Evolutionary conservation across 1,140 invertebrate genomes (phyloP), one percentile per base, ranked within the genome.

Genomic region (Calycopis cecrops): DNA sequence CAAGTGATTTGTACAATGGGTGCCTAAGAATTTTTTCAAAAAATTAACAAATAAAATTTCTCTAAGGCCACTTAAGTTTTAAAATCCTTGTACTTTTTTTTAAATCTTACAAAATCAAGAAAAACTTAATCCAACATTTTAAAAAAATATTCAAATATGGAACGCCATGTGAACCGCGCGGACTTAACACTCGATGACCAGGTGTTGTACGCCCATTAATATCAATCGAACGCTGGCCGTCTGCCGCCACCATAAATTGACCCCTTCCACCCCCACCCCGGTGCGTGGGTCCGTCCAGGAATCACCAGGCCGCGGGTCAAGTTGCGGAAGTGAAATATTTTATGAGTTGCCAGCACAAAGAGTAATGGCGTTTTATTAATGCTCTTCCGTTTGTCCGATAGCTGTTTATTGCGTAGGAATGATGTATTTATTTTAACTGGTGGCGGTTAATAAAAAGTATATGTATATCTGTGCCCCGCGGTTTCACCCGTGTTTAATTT

Each of bases 171-270:
- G 69, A 80, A 34, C 77, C 70, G 6, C 34, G 21, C 62, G 35
- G 3, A 48, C 34, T 16, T 69, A 48, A 67, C 60, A 73, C 64
- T 67, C 63, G 69, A 64, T 67, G 65, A 78, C 79, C 81, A 85
- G 81, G 81, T 85, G 81, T 78, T 73, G 59, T 74, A 64, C 67
- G 62, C 61, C 70, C 77, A 81, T 85, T 82, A 82, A 82, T 85
- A 82, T 81, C 81, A 85, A 85, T 85, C 79, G 79, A 75, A 71
- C 71, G 71, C 59, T 79, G 79, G 74, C 78, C 76, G 71, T 76
- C 66, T 71, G 74, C 35, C 56, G 52, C 77, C 76, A 76, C 42
- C 44, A 49, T 28, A 28, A 28, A 28, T 28, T 28, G 21, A 76
- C 58, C 50, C 38, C 53, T 72, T 71, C 52, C 73, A 51, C 35